These are phyloP conservation scores for Fragum whitleyi DNA, from an alignment of 2,888 invertebrate species.

Conservation along the genomic window DNA sequence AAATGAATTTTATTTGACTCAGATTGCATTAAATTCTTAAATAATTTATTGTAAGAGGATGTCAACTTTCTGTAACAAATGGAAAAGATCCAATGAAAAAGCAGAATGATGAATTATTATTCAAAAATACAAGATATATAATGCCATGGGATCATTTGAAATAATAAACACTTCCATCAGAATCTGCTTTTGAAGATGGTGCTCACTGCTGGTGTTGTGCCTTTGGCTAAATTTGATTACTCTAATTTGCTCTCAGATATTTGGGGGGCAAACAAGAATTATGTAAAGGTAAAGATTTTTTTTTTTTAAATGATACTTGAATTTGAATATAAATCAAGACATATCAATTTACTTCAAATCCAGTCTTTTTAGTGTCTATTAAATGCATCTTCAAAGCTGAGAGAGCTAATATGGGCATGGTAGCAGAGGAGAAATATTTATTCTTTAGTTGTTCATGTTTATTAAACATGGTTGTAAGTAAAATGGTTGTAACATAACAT, in stretches of 20 bases:
- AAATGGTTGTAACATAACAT: too few species aligned
- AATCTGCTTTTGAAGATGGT: neutral
- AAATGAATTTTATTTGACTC: too few species aligned
- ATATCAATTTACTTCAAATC: too few species aligned
- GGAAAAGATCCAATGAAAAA: constrained; percentile 3
- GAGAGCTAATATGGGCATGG: too few species aligned
- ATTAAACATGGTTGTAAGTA: too few species aligned
- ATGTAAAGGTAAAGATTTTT: neutral
- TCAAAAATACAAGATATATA: neutral
- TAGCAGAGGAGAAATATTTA: too few species aligned
- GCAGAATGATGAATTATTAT: neutral
- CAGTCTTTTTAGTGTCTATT: too few species aligned
- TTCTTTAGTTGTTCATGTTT: too few species aligned
- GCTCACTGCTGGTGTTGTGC: neutral
- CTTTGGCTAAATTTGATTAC: neutral
- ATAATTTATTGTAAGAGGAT: neutral
- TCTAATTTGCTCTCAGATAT: neutral
- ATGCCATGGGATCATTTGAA: neutral
- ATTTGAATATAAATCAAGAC: too few species aligned
- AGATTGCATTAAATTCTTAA: too few species aligned
- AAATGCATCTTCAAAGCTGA: too few species aligned
- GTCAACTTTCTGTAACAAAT: neutral
- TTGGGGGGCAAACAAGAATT: neutral
- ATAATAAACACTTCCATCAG: neutral
- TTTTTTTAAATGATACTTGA: too few species aligned